Base-by-base conservation (phyloP, 2,797 vertebrate genomes). In the Hephaestus fuliginosus region DNA sequence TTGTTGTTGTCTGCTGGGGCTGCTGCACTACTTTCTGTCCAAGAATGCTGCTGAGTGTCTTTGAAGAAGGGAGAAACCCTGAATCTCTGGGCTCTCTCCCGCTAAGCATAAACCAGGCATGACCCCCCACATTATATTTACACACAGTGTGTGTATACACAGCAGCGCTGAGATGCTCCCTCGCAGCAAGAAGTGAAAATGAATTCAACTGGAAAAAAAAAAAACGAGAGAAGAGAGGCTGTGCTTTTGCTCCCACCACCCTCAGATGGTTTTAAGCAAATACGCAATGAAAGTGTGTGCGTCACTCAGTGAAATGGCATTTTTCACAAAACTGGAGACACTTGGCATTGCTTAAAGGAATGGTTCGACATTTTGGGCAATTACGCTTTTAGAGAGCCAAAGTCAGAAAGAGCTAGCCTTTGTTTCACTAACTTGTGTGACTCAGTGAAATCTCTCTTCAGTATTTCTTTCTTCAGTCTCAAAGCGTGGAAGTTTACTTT, bases 1-100 rank as follows among this genome's bases (percentile, higher is more conserved):
- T 93, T 95, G 75, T 89, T 92, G 91, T 93, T 81, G 90, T 95
- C 90, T 91, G 94, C 92, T 90, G 87, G 49, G 86, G 89, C 95
- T 95, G 94, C 90, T 93, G 92, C 83, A 87, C 79, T 86, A 60
- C 72, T 86, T 89, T 89, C 71, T 91, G 85, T 91, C 83, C 71
- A 25, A 80, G 86, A 94, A 93, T 93, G 93, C 91, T 87, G 91
- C 78, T 84, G 44, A 69, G 73, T 89, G 81, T 91, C 62, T 83
- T 76, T 78, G 71, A 88, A 76, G 58, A 53, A 46, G 71, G 88
- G 86, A 84, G 82, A 85, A 86, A 73, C 75, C 82, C 86, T 55
- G 76, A 64, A 14, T 68, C 43, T 79, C 49, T 79, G 80, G 82
- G 70, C 70, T 85, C 58, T 77, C 81, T 88, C 84, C 86, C 61